These are phyloP conservation scores for Xylota sylvarum DNA, from an alignment of 2,888 invertebrate genomes.

Conservation along the genomic window DNA sequence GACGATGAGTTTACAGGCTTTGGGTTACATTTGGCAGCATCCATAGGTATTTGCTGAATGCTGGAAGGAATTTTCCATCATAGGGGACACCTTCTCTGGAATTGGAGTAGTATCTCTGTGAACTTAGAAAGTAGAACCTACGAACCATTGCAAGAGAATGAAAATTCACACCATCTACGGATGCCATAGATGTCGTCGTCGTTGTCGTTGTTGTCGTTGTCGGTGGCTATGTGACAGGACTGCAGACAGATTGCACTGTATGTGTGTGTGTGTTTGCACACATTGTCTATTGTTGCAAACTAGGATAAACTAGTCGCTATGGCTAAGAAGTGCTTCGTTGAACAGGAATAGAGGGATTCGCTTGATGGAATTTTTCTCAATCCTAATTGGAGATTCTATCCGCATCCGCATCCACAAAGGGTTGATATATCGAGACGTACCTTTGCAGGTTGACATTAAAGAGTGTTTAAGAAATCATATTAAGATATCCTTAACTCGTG, in stretches of 20 bases:
- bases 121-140: constrained; percentile 5
- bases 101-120: constrained; percentile 27
- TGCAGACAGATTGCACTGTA: neutral
- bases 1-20: constrained; percentile 17
- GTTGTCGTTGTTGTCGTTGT: neutral
- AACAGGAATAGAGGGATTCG: constrained; percentile 24
- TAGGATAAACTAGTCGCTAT: constrained; percentile 2
- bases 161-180: constrained; percentile 36
- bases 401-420: constrained; percentile 2
- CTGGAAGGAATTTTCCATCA: constrained; percentile 46
- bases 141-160: constrained; percentile 16
- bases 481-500: neutral
- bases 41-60: constrained; percentile 44
- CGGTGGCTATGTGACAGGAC: constrained; percentile 4
- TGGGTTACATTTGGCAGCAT: constrained; percentile 38
- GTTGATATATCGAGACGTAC: constrained; percentile 5
- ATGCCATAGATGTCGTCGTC: neutral
- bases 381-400: constrained; percentile 38
- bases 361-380: constrained; percentile 34
- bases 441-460: constrained; percentile 2
- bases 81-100: constrained; percentile 23
- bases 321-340: constrained; percentile 27
- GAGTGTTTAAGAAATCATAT: neutral
- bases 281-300: constrained; percentile 18
- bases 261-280: neutral